Conservation (phyloP, 2,797 vertebrate species). For the Phrynocephalus vlangalii region DNA sequence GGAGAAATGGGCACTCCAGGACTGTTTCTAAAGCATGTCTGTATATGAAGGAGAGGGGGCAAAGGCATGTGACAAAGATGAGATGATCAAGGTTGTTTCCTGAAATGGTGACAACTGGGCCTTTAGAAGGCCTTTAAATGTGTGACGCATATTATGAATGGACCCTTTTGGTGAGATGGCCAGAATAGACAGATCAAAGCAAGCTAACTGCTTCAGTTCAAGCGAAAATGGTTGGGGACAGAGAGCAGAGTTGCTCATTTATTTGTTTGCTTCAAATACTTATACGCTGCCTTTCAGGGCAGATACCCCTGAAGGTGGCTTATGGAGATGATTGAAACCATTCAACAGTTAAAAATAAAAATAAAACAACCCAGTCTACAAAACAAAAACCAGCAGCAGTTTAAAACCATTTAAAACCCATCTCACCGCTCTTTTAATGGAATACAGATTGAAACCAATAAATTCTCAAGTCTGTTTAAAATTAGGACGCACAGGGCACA, state of each 20-base stretch:
- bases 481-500: background rate
- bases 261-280: background rate
- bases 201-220: background rate
- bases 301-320: background rate
- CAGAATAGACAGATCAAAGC: background rate
- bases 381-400: background rate
- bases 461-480: background rate
- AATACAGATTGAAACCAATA: conserved; percentile 6
- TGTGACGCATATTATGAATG: background rate
- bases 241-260: background rate
- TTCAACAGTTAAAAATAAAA: conserved; percentile 2
- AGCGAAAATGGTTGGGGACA: background rate
- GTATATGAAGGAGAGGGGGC: background rate
- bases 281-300: background rate
- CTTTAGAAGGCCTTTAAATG: background rate
- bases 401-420: background rate
- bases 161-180: background rate
- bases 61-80: background rate
- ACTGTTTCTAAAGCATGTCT: background rate
- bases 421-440: background rate
- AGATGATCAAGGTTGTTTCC: background rate
- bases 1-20: background rate
- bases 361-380: background rate
- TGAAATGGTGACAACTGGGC: background rate
- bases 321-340: background rate